Evolutionary conservation across 2,888 invertebrate species (phyloP).

Genomic region (Orchesella flavescens): DNA sequence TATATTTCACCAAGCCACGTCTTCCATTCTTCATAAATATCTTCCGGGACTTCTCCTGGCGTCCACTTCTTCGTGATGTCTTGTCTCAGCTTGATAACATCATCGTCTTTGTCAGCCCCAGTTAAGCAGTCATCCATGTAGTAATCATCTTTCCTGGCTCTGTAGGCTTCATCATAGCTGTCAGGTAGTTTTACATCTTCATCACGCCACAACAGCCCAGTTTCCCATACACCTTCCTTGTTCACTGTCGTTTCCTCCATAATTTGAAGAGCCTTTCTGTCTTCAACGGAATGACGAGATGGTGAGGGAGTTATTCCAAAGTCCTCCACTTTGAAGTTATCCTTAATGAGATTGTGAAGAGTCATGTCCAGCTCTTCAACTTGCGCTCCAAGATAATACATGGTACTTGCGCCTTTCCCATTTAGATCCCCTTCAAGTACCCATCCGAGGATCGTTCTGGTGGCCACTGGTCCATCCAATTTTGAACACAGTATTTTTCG

Average conservation of each 20-base stretch:
- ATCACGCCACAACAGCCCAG: constrained; percentile 60
- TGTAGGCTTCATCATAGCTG: constrained; percentile 10
- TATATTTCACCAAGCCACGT: background rate
- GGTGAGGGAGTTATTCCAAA: constrained; percentile 1
- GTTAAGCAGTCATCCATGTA: constrained; percentile 48
- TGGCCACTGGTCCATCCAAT: background rate
- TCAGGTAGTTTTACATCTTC: constrained; percentile 21
- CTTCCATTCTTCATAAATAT: background rate
- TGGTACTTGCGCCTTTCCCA: background rate
- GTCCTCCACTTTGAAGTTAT: background rate
- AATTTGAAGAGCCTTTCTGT: constrained; percentile 11
- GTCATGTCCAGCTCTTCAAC: background rate
- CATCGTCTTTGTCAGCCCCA: background rate
- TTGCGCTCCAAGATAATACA: background rate
- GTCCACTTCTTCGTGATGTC: constrained; percentile 20
- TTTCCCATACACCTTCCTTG: constrained; percentile 53
- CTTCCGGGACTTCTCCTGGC: constrained; percentile 15
- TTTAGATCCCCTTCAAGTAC: background rate
- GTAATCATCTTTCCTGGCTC: background rate
- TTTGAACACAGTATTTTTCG: background rate
- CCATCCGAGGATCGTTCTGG: background rate
- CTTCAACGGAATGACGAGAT: background rate
- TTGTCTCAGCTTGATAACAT: background rate
- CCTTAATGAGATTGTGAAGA: background rate
- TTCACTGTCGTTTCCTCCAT: constrained; percentile 20